Base-by-base conservation (phyloP, 2,113 vertebrate species). In the Hippopotamus amphibius region DNA sequence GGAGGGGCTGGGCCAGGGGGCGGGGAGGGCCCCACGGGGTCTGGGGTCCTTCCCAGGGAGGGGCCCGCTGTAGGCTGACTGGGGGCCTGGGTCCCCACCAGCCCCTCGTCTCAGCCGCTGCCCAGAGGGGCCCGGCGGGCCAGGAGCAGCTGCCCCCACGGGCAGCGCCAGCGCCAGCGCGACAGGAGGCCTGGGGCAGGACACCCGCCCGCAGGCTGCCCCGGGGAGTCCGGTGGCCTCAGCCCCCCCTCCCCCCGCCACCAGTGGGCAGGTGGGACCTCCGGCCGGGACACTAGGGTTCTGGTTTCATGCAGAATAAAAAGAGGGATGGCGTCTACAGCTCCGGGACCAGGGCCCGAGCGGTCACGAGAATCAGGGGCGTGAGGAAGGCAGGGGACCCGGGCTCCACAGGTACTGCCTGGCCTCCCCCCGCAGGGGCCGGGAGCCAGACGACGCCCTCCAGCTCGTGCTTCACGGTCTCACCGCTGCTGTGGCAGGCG, bases 371-470 rank as follows among this genome's bases (percentile, higher is more conserved):
- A 8, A 13, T 11, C 22, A 4, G 37, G 17, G 2, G 21, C 5
- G 1, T 0, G 46, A 7, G 86, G 55, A 41, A 13, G 24, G 21
- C 7, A 0, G 0, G 13, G 1, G 8, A 4, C 50, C 7, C 3
- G 15, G 43, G 41, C 55, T 13, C 19, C n/a, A 0, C 46, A 15
- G 15, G 4, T 21, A 4, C 55, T 0, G 0, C 9, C 30, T 33
- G 43, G 50, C 57, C 90, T 96, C 37, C 41, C 5, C 43, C 22
- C 11, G 41, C 33, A 10, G 33, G 3, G 16, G 4, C 59, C 83
- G 15, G 16, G 48, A 57, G 30, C 37, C 16, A 11, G 30, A 30
- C 61, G 30, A 63, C 6, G 0, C 37, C 9, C 16, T 6, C 33
- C 5, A 0, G 11, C 16, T 6, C 21, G 43, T 26, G 4, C 37